A percentile compares a stretch with the other conserved stretches of the same genome.
Evolutionary conservation across 2,797 vertebrate genomes (phyloP).

Genomic region (Sandelia bainsii): DNA sequence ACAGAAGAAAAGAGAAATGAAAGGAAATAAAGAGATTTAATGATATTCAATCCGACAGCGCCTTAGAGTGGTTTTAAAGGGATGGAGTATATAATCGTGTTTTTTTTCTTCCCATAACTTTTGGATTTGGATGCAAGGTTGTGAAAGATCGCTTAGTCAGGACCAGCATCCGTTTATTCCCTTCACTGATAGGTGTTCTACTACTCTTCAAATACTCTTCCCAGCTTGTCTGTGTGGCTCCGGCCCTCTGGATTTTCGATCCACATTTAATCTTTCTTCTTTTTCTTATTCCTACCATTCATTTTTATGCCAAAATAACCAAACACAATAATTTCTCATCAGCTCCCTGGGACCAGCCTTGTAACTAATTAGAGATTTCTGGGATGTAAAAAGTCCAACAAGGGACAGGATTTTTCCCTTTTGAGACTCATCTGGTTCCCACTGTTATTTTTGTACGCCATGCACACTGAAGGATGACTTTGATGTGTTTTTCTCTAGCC

Average conservation of each 20-base stretch:
- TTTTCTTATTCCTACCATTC: slow-evolving; percentile 44
- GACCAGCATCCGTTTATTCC: slow-evolving; percentile 55
- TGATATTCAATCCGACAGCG: slow-evolving; percentile 74
- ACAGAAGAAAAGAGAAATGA: slow-evolving; percentile 71
- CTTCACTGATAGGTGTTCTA: slow-evolving; percentile 47
- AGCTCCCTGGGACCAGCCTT: slow-evolving; percentile 71
- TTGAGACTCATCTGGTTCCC: slow-evolving; percentile 80
- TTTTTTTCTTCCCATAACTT: slow-evolving; percentile 47
- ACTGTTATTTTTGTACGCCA: slow-evolving; percentile 78
- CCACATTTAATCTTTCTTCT: slow-evolving; percentile 34
- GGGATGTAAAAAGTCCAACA: slow-evolving; percentile 73
- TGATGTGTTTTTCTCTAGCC: slow-evolving; percentile 52
- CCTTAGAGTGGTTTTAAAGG: slow-evolving; percentile 62
- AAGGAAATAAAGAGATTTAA: slow-evolving; percentile 76
- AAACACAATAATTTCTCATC: slow-evolving; percentile 76
- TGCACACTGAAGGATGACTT: slow-evolving; percentile 66
- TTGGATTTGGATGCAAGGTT: slow-evolving; percentile 47
- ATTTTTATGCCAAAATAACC: slow-evolving; percentile 79
- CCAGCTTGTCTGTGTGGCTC: slow-evolving; percentile 32
- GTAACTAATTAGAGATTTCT: slow-evolving; percentile 83
- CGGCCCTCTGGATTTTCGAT: slow-evolving; percentile 37
- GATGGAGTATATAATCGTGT: slow-evolving; percentile 50
- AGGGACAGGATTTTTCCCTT: slow-evolving; percentile 71
- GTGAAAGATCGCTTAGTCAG: slow-evolving; percentile 60
- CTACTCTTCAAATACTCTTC: slow-evolving; percentile 47